Evolutionary conservation across 1,140 invertebrate species (phyloP), one percentile per base, ranked within the genome.

Genomic region (Chionoecetes opilio): DNA sequence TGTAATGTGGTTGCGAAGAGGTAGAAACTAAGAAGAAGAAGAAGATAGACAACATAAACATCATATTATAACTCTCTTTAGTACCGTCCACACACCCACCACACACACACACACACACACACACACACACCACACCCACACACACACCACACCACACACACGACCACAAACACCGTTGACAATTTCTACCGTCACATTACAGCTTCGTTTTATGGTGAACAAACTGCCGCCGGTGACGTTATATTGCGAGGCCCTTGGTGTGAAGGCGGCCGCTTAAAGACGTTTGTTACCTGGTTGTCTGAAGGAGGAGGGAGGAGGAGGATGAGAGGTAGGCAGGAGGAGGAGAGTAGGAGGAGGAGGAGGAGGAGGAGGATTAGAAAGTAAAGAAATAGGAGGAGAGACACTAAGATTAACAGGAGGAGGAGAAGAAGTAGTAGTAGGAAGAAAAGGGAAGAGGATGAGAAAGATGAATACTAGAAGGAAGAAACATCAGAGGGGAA

Each of bases 151-250:
- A n/a, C n/a, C n/a, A n/a, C n/a, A n/a, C n/a, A n/a, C n/a, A 46
- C 41, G 14, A 5, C 5, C 41, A 46, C 41, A 46, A 5, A 46
- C 41, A 75, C 46, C 46, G 8, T 53, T 53, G 46, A 53, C 46
- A 53, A 53, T 53, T 53, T 53, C 46, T 53, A 53, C 46, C 46
- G 46, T 53, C 63, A n/a, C 63, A 75, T 75, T 75, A 75, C 63
- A 75, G 6, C n/a, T 5, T 8, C 63, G 63, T 75, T n/a, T 75
- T n/a, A 75, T 75, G 21, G 63, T 5, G 63, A n/a, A n/a, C 21
- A 26, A 75, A 75, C 63, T 17, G 63, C 63, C n/a, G 63, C 21
- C 21, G 11, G 6, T n/a, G 63, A 53, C 8, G 63, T 1, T 75
- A n/a, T 75, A n/a, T 75, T 75, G 46, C 63, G 63, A n/a, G 21